Evolutionary conservation across 2,797 vertebrate genomes (phyloP), one percentile per base, ranked within the genome.

Genomic region (Hylomyscus alleni): DNA sequence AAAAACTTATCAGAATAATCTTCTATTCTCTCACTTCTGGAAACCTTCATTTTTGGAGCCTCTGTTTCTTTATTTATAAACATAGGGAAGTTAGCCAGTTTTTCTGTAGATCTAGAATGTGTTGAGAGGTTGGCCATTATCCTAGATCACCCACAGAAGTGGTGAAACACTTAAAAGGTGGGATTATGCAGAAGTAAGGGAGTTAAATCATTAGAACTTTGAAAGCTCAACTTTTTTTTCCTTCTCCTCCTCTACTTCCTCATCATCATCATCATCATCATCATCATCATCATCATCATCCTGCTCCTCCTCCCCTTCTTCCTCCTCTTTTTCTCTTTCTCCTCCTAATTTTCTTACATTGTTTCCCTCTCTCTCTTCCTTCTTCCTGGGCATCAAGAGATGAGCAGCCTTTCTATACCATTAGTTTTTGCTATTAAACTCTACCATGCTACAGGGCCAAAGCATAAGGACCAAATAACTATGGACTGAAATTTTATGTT

Each of bases 241-340:
- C 58, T 19, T 3, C 5, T 8, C 50, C 4, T 54, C 58, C 14
- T 17, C 15, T 4, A 9, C 22, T 22, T 15, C 1, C 72, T 13
- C 9, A 13, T 29, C 2, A 8, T 52, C 72, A 5, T 40, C 3
- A 6, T 73, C 4, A 20, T 54, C 2, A 1, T 8, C 52, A 1
- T 56, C 60, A 6, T 13, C 11, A 3, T 26, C 26, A 65, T 65
- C 62, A 31, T 40, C 34, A 5, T 73, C 2, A 22, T 22, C 22
- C 8, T 37, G 6, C 56, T 44, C 19, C 47, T 22, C 22, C 8
- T 37, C 6, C n/a, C 29, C 11, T 24, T 60, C 34, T 14, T 3
- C 34, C 34, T 50, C 52, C 24, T 31, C 1, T 40, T 56, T 8
- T 19, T 29, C 24, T 26, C 14, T 62, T 87, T 40, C 31, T 69